Conservation (phyloP, 1,140 invertebrate species). For the Trigoniulus corallinus region DNA sequence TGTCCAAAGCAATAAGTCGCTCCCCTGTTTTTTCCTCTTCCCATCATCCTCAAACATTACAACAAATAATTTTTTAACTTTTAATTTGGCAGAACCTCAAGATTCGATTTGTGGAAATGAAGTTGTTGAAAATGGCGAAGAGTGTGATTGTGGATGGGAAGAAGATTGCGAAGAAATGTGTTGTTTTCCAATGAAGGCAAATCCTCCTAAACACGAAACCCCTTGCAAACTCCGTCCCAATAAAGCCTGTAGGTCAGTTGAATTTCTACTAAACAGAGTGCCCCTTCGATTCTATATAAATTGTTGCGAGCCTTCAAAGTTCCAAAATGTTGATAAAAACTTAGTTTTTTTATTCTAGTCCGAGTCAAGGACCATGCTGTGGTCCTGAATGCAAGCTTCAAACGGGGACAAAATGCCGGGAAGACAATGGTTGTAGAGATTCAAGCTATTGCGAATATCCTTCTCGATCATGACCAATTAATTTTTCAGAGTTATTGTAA, state of each 20-base stretch:
- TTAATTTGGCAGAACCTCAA: slow-evolving; percentile 15
- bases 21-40: no score
- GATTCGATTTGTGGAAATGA: slow-evolving; percentile 98
- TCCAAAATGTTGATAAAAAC: slow-evolving; percentile 7
- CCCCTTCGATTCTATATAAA: no score
- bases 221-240: slow-evolving; percentile 38
- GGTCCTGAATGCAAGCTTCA: slow-evolving; percentile 58
- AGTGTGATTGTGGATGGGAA: slow-evolving; percentile 96
- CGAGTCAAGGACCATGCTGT: slow-evolving; percentile 93
- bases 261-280: no score
- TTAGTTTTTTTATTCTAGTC: slow-evolving; percentile 41
- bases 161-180: slow-evolving; percentile 84
- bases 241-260: not conserved
- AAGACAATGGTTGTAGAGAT: slow-evolving; percentile 73
- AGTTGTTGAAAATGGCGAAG: slow-evolving; percentile 91
- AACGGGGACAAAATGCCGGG: slow-evolving; percentile 42
- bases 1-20: no score
- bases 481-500: no score
- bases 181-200: slow-evolving; percentile 53
- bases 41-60: no score
- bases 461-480: slow-evolving; percentile 43
- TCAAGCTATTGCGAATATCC: slow-evolving; percentile 69
- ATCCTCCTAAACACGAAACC: slow-evolving; percentile 34
- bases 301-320: not conserved
- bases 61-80: slow-evolving; percentile 12